Percentiles rank a stretch among this genome's conserved stretches.
Conservation (phyloP, 1,140 invertebrate genomes). For the Lanistes nyassanus region DNA sequence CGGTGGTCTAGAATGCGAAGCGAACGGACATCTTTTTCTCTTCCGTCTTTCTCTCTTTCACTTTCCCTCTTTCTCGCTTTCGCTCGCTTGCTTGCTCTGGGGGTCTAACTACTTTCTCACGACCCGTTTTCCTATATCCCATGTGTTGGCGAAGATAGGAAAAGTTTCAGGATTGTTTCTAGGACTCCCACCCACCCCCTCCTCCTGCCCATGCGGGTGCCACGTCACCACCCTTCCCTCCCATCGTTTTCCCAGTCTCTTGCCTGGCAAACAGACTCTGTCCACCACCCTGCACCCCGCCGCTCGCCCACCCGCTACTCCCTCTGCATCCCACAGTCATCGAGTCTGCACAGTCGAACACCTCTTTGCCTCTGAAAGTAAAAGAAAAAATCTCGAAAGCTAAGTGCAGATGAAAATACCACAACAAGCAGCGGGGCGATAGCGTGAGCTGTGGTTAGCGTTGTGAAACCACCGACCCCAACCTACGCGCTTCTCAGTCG, state of each 20-base stretch:
- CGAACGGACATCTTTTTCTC: too few relatives aligned
- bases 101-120: not conserved
- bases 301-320: not conserved
- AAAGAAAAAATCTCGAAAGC: too few relatives aligned
- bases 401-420: too few relatives aligned
- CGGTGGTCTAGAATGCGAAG: not conserved
- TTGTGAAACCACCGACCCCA: too few relatives aligned
- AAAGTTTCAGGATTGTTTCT: constrained; percentile 11
- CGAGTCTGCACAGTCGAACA: too few relatives aligned
- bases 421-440: too few relatives aligned
- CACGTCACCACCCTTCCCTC: not conserved
- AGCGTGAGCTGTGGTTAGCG: too few relatives aligned
- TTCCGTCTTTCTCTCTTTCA: not conserved
- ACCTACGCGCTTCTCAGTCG: too few relatives aligned
- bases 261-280: not conserved
- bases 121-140: not conserved
- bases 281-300: not conserved
- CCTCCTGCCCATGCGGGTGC: not conserved
- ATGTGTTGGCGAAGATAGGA: constrained; percentile 11
- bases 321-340: not conserved
- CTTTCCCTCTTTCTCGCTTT: not conserved
- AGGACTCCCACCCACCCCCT: not conserved
- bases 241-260: not conserved
- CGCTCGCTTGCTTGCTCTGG: too few relatives aligned
- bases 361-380: too few relatives aligned